These are phyloP conservation scores for Diprion similis DNA, from an alignment of 1,140 invertebrate genomes.

Conservation along the genomic window DNA sequence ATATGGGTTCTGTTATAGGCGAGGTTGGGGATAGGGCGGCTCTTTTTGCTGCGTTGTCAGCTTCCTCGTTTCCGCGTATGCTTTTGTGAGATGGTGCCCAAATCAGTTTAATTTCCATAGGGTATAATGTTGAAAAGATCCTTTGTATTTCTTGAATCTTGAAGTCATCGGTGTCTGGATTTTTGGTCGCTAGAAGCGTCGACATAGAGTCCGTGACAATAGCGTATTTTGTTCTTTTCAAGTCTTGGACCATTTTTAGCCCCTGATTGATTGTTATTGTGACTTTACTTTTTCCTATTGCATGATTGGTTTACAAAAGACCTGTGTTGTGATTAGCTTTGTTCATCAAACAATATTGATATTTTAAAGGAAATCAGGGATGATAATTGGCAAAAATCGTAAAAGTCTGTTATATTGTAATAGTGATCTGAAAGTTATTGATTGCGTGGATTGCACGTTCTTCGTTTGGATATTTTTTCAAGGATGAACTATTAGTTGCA, in stretches of 20 bases:
- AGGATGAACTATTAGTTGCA: too few species aligned
- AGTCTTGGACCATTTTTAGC: neutral
- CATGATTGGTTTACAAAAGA: too few species aligned
- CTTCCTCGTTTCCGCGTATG: neutral
- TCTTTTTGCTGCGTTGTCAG: neutral
- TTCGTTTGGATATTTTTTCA: too few species aligned
- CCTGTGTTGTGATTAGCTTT: too few species aligned
- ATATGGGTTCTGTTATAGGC: neutral
- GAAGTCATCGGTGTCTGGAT: neutral
- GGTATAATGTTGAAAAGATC: neutral
- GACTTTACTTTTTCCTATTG: too few species aligned
- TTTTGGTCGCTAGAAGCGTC: neutral
- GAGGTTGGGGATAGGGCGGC: neutral
- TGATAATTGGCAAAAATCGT: too few species aligned
- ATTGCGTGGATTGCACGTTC: too few species aligned
- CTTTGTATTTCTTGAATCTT: neutral
- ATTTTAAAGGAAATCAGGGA: too few species aligned
- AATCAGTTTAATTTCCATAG: neutral
- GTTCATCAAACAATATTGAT: too few species aligned
- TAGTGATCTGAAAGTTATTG: too few species aligned
- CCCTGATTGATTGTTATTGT: slow-evolving; percentile 11
- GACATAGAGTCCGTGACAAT: neutral
- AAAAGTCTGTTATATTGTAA: too few species aligned
- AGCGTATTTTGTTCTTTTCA: neutral
- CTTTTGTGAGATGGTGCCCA: neutral